Conservation (phyloP, 2,888 invertebrate species). For the Athalia cordata region DNA sequence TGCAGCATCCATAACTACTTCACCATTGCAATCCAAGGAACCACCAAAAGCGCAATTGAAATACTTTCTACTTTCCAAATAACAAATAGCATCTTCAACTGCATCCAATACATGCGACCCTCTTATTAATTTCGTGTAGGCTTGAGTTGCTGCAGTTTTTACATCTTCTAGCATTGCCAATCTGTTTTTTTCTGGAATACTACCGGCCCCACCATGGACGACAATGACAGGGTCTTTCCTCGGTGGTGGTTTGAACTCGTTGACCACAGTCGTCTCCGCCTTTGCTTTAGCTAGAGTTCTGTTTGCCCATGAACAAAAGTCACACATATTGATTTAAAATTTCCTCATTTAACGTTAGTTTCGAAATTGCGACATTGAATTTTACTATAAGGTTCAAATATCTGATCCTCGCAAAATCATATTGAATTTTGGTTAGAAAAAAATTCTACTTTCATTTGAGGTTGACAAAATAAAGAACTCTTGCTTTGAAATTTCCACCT, state of each 20-base stretch:
- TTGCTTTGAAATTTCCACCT: background rate
- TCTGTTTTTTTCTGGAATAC: slow-evolving; percentile 35
- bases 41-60: slow-evolving; percentile 54
- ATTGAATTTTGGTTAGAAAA: slow-evolving; percentile 17
- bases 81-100: slow-evolving; percentile 56
- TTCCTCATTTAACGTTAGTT: background rate
- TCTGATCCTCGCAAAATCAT: background rate
- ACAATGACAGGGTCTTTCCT: slow-evolving; percentile 57
- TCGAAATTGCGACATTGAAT: background rate
- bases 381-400: background rate
- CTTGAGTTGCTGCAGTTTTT: slow-evolving; percentile 56
- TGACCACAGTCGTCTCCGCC: slow-evolving; percentile 12
- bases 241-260: slow-evolving; percentile 23
- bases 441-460: background rate
- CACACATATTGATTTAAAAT: slow-evolving; percentile 55
- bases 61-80: slow-evolving; percentile 55
- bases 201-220: slow-evolving; percentile 58
- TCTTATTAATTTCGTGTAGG: slow-evolving; percentile 56
- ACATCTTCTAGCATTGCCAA: slow-evolving; percentile 50
- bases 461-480: background rate
- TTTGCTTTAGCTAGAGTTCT: slow-evolving; percentile 50
- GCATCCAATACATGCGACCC: slow-evolving; percentile 54
- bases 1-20: slow-evolving; percentile 56
- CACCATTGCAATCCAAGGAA: slow-evolving; percentile 48
- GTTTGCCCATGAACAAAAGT: slow-evolving; percentile 62